Percentiles rank a stretch among this genome's conserved stretches.
Conservation (phyloP, 1,140 invertebrate genomes). For the Drosophila burlai region DNA sequence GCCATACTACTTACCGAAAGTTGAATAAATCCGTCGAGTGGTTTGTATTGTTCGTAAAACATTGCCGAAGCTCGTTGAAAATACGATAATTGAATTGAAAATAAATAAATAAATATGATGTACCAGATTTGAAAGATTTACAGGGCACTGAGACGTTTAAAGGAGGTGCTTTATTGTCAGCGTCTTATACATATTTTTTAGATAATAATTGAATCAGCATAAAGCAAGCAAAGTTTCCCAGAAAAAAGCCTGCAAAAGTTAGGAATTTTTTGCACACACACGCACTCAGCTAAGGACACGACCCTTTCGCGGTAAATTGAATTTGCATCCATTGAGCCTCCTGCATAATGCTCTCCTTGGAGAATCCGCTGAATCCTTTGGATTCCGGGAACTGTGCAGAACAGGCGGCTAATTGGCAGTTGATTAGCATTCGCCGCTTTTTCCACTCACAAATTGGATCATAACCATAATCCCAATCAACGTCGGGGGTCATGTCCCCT, state of each 20-base stretch:
- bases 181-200: constrained; percentile 1
- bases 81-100: background rate
- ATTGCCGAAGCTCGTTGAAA: background rate
- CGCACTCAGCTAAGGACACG: background rate
- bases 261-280: background rate
- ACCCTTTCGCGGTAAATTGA: constrained; percentile 13
- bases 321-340: constrained; percentile 24
- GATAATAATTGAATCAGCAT: constrained; percentile 3
- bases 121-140: background rate
- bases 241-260: constrained; percentile 8
- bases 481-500: constrained; percentile 27
- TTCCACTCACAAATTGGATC: constrained; percentile 38
- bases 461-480: constrained; percentile 57
- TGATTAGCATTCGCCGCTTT: constrained; percentile 36
- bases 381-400: constrained; percentile 4
- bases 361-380: constrained; percentile 1
- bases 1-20: background rate
- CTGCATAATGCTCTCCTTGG: constrained; percentile 1
- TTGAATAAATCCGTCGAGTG: background rate
- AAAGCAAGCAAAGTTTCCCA: background rate
- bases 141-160: background rate
- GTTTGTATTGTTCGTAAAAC: background rate
- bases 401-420: constrained; percentile 43
- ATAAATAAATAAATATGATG: background rate
- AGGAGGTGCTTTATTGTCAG: background rate